phyloP scores from a whole-genome alignment of 2,797 vertebrate genomes.

The Anas bernieri region DNA sequence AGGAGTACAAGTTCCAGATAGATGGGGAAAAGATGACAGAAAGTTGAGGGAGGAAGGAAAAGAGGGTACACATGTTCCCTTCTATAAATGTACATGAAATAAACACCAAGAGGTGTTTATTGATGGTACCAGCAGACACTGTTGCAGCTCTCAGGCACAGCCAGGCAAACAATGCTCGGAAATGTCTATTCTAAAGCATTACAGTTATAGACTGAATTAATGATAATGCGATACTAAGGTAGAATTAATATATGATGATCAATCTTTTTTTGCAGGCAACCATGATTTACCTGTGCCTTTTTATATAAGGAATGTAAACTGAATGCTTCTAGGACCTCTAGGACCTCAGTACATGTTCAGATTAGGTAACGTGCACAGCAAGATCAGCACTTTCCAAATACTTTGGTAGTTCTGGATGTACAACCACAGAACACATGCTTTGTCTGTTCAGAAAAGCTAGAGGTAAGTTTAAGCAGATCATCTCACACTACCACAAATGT shows the following conservation, averaged over 20 bases:
- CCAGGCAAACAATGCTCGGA: neutral
- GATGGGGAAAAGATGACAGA: neutral
- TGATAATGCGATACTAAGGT: neutral
- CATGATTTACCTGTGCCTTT: neutral
- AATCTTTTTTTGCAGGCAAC: neutral
- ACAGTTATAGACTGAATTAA: neutral
- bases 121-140: neutral
- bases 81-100: neutral
- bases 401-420: neutral
- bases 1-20: neutral
- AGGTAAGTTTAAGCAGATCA: neutral
- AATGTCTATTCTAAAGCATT: neutral
- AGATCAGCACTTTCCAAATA: neutral
- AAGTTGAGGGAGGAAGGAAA: neutral
- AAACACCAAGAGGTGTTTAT: neutral
- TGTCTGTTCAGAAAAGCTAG: neutral
- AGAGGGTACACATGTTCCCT: neutral
- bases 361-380: neutral
- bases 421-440: neutral
- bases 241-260: neutral
- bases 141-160: neutral
- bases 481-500: neutral
- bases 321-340: neutral
- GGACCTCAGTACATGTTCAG: neutral
- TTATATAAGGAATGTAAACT: neutral